phyloP scores from a whole-genome alignment of 1,140 invertebrate genomes.

The Calephelis virginiensis region DNA sequence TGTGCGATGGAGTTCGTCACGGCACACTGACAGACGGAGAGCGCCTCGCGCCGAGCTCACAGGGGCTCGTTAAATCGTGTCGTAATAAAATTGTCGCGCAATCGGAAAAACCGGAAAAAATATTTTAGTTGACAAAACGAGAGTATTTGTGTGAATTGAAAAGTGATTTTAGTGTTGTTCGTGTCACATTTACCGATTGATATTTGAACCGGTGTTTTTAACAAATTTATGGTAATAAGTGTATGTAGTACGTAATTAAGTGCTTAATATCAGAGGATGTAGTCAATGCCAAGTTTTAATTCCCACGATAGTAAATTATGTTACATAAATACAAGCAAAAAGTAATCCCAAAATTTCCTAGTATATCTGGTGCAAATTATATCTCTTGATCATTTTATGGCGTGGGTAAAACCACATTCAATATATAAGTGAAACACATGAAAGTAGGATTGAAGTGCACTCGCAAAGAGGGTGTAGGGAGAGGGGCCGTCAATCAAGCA shows the following conservation, averaged over 20 bases:
- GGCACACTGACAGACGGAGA: conserved; percentile 47
- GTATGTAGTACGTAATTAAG: conserved; percentile 30
- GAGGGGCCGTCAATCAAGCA: conserved; percentile 7
- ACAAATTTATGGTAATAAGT: conserved; percentile 50
- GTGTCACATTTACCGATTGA: conserved; percentile 16
- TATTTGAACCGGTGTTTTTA: conserved; percentile 34
- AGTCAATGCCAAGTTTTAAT: conserved; percentile 53
- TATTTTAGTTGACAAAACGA: neutral
- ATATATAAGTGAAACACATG: neutral
- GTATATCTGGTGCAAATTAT: neutral
- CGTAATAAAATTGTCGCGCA: conserved; percentile 2
- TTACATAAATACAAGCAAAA: neutral
- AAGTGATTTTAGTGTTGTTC: neutral
- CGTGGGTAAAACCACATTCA: neutral
- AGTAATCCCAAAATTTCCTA: neutral
- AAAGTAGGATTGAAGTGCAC: conserved; percentile 2
- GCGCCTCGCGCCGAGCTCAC: conserved; percentile 48
- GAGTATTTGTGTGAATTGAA: conserved; percentile 8
- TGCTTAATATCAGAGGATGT: conserved; percentile 36
- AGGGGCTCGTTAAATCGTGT: neutral
- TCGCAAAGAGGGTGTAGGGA: conserved; percentile 7
- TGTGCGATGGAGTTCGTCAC: conserved; percentile 32
- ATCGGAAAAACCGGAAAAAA: conserved; percentile 6
- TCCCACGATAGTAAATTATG: neutral
- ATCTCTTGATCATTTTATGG: neutral